Base-by-base conservation (phyloP, 2,888 invertebrate species). In the Meandrusa payeni region DNA sequence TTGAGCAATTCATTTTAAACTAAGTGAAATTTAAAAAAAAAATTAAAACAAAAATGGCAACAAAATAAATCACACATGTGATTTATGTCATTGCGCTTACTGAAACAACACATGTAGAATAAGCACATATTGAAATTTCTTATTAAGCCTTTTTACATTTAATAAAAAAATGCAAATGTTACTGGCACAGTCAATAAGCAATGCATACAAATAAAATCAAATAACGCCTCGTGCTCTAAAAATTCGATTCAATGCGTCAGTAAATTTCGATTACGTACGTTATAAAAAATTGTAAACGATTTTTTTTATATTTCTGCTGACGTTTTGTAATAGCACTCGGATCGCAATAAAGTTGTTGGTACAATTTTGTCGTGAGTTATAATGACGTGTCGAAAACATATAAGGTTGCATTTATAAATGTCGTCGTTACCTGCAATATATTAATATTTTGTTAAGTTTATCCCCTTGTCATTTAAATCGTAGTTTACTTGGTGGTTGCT, bases 181-280 rank as follows among this genome's bases (percentile, higher is more conserved):
- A 12, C 17, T n/a, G 3, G 6, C 10, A 13, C 7, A 15, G 3
- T 11, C 36, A 11, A 36, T 24, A 19, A 19, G 11, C 11, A 13
- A 5, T 17, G 13, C 10, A 12, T 9, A 17, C 26, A 37, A 37
- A 27, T 37, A 27, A 27, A 26, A 27, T 27, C 27, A 7, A 38
- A 38, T 27, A 22, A 28, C 3, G 20, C 7, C 9, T 13, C 12
- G 3, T 9, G 13, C 17, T 5, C 23, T 34, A 27, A 22, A 28
- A 38, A 27, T 9, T 38, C 6, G 20, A 28, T 38, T 38, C 28
- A 12, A 38, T 24, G 38, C 38, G 13, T 19, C 27, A 38, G 38
- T 28, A 38, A 38, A 38, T 38, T 38, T 28, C 20, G 28, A 28
- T 38, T 38, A 38, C 20, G 28, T 28, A 20, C 20, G 19, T 20